These are phyloP conservation scores for Muscidifurax raptorellus DNA, from an alignment of 1,140 invertebrate species.

Conservation along the genomic window DNA sequence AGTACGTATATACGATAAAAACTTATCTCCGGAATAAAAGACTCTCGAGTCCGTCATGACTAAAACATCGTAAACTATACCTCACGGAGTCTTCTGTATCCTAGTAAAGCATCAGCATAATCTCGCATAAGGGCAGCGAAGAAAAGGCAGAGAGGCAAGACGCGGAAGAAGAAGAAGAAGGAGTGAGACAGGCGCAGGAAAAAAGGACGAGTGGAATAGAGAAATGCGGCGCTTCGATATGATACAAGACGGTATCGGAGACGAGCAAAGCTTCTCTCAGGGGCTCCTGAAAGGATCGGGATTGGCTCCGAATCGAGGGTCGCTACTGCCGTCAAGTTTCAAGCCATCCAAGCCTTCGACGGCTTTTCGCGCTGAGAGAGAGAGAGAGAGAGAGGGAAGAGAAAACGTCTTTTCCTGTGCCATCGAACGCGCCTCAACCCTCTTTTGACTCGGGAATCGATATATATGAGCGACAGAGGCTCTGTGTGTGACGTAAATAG, in stretches of 20 bases:
- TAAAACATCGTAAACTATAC: conserved; percentile 51
- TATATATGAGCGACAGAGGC: conserved; percentile 50
- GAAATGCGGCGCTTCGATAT: conserved; percentile 43
- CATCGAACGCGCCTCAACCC: neutral
- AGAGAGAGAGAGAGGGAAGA: conserved; percentile 7
- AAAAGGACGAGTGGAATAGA: conserved; percentile 21
- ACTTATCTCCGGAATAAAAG: conserved; percentile 30
- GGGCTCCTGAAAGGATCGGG: conserved; percentile 48
- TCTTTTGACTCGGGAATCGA: conserved; percentile 34
- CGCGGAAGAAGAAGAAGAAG: conserved; percentile 2
- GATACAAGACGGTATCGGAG: conserved; percentile 48
- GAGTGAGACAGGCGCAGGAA: neutral
- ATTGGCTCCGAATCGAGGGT: conserved; percentile 50
- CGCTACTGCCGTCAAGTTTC: conserved; percentile 47
- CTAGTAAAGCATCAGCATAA: conserved; percentile 53
- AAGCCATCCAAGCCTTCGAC: conserved; percentile 32
- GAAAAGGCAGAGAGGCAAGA: too few relatives aligned
- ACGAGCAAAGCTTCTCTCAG: conserved; percentile 35
- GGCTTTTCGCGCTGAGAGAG: conserved; percentile 31
- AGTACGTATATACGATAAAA: neutral
- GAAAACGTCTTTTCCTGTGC: conserved; percentile 47
- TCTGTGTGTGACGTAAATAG: conserved; percentile 48
- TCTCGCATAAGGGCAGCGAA: conserved; percentile 39
- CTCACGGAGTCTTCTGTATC: conserved; percentile 39
- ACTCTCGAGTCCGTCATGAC: conserved; percentile 39